Evolutionary conservation across 1,140 invertebrate genomes (phyloP).

Genomic region (Gyrodactylus bullatarudis): DNA sequence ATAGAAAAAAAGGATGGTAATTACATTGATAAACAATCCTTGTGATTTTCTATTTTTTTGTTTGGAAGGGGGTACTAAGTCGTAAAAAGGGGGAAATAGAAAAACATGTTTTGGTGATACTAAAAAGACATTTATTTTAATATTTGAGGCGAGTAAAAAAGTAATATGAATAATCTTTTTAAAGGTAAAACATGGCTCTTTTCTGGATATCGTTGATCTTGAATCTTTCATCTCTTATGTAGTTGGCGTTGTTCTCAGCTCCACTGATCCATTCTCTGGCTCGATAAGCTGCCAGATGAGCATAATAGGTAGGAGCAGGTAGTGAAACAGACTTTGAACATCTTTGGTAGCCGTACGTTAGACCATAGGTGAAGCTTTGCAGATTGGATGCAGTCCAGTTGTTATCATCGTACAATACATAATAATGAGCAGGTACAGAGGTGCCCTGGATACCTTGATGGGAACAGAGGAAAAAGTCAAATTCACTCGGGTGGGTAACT

Average conservation of each 20-base stretch:
- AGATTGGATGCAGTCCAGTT: slow-evolving; percentile 81
- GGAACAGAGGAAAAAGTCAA: slow-evolving; percentile 98
- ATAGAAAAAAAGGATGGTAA: too few species aligned
- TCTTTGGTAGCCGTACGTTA: slow-evolving; percentile 93
- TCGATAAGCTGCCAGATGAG: slow-evolving; percentile 87
- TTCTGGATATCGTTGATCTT: neutral
- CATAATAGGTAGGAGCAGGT: slow-evolving; percentile 94
- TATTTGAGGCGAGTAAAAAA: too few species aligned
- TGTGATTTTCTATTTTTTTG: too few species aligned
- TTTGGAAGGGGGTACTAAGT: too few species aligned
- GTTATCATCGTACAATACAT: slow-evolving; percentile 92
- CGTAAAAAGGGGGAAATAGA: too few species aligned
- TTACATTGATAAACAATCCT: too few species aligned
- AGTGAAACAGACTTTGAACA: slow-evolving; percentile 94
- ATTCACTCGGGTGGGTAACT: slow-evolving; percentile 95
- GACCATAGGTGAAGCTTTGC: slow-evolving; percentile 86
- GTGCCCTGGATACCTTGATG: slow-evolving; percentile 66
- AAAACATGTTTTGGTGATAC: too few species aligned
- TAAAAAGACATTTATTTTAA: too few species aligned
- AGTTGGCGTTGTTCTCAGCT: slow-evolving; percentile 33
- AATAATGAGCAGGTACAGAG: neutral
- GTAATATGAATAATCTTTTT: too few species aligned
- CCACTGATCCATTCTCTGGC: slow-evolving; percentile 93
- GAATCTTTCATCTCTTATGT: neutral
- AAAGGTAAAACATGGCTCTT: neutral